Percentiles rank a stretch among this genome's conserved stretches.
Conservation (phyloP, 2,888 invertebrate species). For the Tenthredo mesomela region DNA sequence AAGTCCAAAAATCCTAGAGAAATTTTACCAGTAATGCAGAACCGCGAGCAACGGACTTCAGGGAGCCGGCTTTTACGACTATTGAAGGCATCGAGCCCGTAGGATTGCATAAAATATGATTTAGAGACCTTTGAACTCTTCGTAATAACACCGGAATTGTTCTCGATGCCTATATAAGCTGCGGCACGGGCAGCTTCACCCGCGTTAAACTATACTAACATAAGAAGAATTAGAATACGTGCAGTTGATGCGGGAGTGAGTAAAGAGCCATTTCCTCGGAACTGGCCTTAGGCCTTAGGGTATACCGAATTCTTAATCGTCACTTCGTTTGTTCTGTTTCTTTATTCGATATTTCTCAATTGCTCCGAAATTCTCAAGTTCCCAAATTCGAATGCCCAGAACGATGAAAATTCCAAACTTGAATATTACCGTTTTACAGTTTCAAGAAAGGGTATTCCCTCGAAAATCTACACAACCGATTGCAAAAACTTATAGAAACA, state of each 20-base stretch:
- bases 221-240: not conserved
- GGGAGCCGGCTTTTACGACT: conserved; percentile 63
- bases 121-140: conserved; percentile 66
- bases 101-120: conserved; percentile 69
- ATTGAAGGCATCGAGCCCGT: conserved; percentile 65
- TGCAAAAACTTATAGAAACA: too few relatives aligned
- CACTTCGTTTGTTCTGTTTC: not conserved
- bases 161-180: conserved; percentile 21
- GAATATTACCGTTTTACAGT: too few relatives aligned
- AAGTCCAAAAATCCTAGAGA: not conserved
- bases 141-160: conserved; percentile 60
- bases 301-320: not conserved
- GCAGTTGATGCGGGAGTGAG: not conserved
- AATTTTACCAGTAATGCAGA: not conserved
- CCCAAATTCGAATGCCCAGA: too few relatives aligned
- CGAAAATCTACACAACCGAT: too few relatives aligned
- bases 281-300: not conserved
- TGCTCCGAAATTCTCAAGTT: too few relatives aligned
- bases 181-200: not conserved
- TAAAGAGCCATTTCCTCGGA: not conserved
- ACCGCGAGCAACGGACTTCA: not conserved
- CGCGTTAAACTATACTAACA: not conserved
- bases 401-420: too few relatives aligned
- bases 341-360: not conserved
- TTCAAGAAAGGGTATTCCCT: too few relatives aligned